Evolutionary conservation across 2,888 invertebrate species (phyloP).

Genomic region (Drosophila ezoana): DNA sequence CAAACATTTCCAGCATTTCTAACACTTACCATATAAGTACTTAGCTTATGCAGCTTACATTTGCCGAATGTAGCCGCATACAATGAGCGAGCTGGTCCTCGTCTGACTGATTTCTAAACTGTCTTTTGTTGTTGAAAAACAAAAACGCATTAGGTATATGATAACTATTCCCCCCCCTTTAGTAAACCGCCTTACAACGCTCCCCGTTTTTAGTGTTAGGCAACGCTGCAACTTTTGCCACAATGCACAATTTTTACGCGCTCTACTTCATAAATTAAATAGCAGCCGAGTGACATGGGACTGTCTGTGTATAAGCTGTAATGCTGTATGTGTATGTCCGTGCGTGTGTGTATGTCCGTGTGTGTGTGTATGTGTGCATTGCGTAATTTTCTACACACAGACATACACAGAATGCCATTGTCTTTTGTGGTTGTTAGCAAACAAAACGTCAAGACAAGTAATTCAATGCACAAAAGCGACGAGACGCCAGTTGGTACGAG

Average conservation of each 20-base stretch:
- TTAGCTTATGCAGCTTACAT: constrained; percentile 39
- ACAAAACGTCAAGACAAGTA: constrained; percentile 78
- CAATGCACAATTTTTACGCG: constrained; percentile 81
- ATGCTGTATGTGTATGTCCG: constrained; percentile 4
- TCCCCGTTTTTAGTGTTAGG: constrained; percentile 28
- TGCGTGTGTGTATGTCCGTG: constrained; percentile 3
- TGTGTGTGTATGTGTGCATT: constrained; percentile 20
- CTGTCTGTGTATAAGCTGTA: constrained; percentile 6
- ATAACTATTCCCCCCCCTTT: constrained; percentile 48
- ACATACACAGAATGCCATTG: constrained; percentile 50
- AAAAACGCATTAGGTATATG: constrained; percentile 68
- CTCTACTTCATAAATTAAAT: constrained; percentile 83
- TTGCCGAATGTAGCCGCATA: constrained; percentile 21
- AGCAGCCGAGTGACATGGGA: constrained; percentile 64
- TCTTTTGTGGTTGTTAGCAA: constrained; percentile 75
- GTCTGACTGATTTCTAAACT: constrained; percentile 71
- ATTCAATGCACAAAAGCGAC: constrained; percentile 69
- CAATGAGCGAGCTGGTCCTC: constrained; percentile 39
- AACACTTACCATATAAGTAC: constrained; percentile 43
- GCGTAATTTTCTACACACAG: constrained; percentile 49
- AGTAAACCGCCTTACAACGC: background rate
- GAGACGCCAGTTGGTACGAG: constrained; percentile 10
- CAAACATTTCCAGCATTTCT: constrained; percentile 27
- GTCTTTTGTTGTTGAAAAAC: constrained; percentile 63
- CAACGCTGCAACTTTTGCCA: constrained; percentile 64